These are phyloP conservation scores for Acanthurus lineatus DNA, from an alignment of 2,797 vertebrate genomes.

Conservation along the genomic window DNA sequence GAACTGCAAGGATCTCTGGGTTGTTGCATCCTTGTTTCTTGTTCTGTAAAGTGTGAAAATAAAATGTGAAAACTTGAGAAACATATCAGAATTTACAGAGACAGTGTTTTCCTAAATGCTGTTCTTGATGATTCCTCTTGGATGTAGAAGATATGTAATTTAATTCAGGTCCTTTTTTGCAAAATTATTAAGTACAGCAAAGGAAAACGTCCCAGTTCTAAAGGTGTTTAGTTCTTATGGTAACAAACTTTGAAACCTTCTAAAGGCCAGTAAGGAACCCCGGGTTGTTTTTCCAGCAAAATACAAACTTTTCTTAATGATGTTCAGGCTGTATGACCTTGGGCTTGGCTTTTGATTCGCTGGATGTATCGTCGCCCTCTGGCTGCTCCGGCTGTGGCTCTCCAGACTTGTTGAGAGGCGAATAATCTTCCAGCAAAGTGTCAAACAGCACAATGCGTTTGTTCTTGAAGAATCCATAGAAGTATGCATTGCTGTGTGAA, in stretches of 20 bases:
- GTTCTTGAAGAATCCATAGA: conserved; percentile 99
- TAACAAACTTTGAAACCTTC: background rate
- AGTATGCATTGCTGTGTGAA: conserved; percentile 99
- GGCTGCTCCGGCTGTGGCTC: conserved; percentile 84
- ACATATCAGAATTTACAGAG: too few relatives aligned
- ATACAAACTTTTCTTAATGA: background rate
- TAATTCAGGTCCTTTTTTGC: too few relatives aligned
- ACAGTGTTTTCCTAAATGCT: too few relatives aligned
- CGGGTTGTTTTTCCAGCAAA: background rate
- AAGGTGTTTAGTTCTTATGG: background rate
- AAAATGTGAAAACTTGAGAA: too few relatives aligned
- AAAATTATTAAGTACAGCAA: too few relatives aligned
- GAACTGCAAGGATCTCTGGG: conserved; percentile 95
- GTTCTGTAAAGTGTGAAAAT: conserved; percentile 80
- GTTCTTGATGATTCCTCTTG: too few relatives aligned
- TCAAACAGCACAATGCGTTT: conserved; percentile 98
- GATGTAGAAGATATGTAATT: too few relatives aligned
- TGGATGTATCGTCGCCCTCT: conserved; percentile 71
- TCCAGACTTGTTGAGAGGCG: conserved; percentile 91
- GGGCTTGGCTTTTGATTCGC: conserved; percentile 89
- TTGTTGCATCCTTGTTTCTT: conserved; percentile 99
- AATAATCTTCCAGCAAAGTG: conserved; percentile 96
- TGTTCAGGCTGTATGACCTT: conserved; percentile 84
- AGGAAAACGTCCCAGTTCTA: too few relatives aligned
- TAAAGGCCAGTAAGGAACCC: background rate